Evolutionary conservation across 2,113 vertebrate genomes (phyloP), one percentile per base, ranked within the genome.

Genomic region (Buteo buteo): DNA sequence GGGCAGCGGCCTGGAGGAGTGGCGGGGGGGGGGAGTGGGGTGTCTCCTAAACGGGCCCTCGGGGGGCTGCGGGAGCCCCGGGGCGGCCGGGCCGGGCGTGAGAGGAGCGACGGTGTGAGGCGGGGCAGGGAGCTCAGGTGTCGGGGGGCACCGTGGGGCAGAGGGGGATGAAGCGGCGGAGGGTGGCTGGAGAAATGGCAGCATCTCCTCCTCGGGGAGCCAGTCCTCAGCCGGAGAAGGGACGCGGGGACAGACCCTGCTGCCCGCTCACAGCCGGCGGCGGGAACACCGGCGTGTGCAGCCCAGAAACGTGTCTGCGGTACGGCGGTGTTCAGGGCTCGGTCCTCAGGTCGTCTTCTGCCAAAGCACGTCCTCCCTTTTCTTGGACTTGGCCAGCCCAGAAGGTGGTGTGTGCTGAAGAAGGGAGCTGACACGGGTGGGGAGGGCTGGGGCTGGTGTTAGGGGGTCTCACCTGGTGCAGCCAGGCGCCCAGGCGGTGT

Each of bases 311-410:
- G 26, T 3, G 34, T 21, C 20, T 12, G 49, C n/a, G 17, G 7
- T 20, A 4, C 50, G 10, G 31, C 22, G 0, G 0, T 11, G 31
- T 7, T 16, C 28, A 8, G 58, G 12, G 13, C 9, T 62, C 1
- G 6, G 32, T 25, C 74, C 52, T 40, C 15, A 2, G n/a, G 11
- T 15, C 16, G 5, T 24, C 49, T 19, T 9, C 29, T 74, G 21
- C n/a, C 81, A 58, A 28, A 66, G 40, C n/a, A 2, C 2, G 11
- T 16, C 47, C 13, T 64, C 67, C 21, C 31, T 54, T 45, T 40
- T 6, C 52, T 52, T 42, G 69, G 59, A 8, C n/a, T 32, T 66
- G 4, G 7, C 38, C 47, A 36, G 28, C 26, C 55, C n/a, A 3
- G 40, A 31, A 21, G n/a, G 10, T 7, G 25, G 40, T 21, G 58